A percentile compares a stretch with the other conserved stretches of the same genome.
phyloP scores from a whole-genome alignment of 2,113 vertebrate species.

The Struthidea cinerea region DNA sequence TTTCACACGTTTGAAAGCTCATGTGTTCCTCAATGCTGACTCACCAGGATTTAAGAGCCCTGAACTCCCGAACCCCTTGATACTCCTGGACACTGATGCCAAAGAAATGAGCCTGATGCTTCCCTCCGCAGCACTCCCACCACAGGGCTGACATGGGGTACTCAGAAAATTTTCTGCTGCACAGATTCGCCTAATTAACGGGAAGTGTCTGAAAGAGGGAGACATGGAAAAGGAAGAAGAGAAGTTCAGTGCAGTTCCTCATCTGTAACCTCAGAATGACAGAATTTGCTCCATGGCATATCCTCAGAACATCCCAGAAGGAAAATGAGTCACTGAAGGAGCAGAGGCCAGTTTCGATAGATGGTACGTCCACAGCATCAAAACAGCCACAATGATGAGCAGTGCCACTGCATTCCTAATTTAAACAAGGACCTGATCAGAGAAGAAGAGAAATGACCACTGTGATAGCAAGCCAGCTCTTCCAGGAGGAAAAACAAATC shows the following conservation, averaged over 20 bases:
- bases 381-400: neutral
- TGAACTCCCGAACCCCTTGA: neutral
- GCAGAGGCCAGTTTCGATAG: neutral
- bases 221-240: neutral
- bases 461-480: neutral
- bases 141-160: rapidly evolving
- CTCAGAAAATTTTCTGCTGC: neutral
- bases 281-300: neutral
- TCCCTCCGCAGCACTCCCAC: neutral
- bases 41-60: neutral
- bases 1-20: neutral
- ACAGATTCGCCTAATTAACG: neutral
- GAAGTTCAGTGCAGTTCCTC: neutral
- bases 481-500: neutral
- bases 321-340: neutral
- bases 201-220: neutral
- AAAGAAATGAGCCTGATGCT: neutral
- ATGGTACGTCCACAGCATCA: neutral
- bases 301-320: neutral
- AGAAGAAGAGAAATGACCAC: neutral
- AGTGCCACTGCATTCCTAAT: neutral
- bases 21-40: neutral
- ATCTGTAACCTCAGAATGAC: neutral
- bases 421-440: neutral
- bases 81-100: neutral